Conservation (phyloP, 2,113 vertebrate species). For the Gallinago paraguaiae region DNA sequence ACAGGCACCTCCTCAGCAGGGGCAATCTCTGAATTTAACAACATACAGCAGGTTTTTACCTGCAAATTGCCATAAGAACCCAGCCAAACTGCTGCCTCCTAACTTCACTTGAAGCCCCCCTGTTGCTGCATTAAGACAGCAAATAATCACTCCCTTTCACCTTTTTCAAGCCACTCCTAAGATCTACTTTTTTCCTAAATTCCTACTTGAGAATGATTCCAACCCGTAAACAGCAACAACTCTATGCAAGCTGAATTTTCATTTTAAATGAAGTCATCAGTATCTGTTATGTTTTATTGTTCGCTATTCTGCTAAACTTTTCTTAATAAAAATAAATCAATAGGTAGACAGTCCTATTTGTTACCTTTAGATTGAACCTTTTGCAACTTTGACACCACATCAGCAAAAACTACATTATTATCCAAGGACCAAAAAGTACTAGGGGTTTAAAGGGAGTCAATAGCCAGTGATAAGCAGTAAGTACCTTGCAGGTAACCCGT, state of each 20-base stretch:
- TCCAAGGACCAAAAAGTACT: not conserved
- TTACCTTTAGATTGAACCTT: not conserved
- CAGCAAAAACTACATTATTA: not conserved
- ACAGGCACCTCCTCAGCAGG: not conserved
- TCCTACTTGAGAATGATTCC: not conserved
- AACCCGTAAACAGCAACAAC: not conserved
- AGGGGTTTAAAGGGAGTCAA: not conserved
- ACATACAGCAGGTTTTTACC: not conserved
- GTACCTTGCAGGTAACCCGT: not conserved
- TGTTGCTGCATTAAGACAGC: not conserved
- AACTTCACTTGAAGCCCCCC: not conserved
- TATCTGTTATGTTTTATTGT: not conserved
- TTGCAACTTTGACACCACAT: not conserved
- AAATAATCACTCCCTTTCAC: not conserved
- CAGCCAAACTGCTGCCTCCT: not conserved
- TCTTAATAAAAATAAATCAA: not conserved
- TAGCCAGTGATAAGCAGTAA: not conserved
- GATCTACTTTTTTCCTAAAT: not conserved
- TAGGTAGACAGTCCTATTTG: not conserved
- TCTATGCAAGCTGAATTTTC: not conserved
- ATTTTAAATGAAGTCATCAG: not conserved
- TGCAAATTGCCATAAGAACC: not conserved
- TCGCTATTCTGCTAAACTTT: not conserved
- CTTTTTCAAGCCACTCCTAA: not conserved
- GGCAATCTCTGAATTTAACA: not conserved